Conservation (phyloP, 2,888 invertebrate species). For the Nipponacmea schrenckii region DNA sequence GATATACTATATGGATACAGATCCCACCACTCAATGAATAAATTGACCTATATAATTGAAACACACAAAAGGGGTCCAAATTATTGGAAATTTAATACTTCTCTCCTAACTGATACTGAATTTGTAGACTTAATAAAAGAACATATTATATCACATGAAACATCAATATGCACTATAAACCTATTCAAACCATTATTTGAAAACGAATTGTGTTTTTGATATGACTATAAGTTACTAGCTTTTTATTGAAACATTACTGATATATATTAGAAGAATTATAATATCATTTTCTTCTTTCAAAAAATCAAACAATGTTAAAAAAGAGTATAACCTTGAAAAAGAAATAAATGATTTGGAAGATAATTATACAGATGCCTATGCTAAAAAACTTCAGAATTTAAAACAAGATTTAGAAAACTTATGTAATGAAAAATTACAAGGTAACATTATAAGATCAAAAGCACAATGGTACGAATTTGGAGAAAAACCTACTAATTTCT, state of each 20-base stretch:
- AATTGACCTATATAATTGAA: constrained; percentile 4
- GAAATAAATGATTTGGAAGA: too few relatives aligned
- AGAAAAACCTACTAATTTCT: too few relatives aligned
- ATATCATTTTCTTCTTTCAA: constrained; percentile 7
- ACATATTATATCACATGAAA: not conserved
- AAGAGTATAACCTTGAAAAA: too few relatives aligned
- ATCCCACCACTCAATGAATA: constrained; percentile 12
- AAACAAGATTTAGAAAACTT: constrained; percentile 11
- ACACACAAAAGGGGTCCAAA: too few relatives aligned
- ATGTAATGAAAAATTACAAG: constrained; percentile 9
- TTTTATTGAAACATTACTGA: too few relatives aligned
- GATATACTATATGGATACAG: constrained; percentile 11
- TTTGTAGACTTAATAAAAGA: constrained; percentile 3
- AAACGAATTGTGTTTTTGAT: not conserved
- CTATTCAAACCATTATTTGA: not conserved
- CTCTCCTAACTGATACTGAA: constrained; percentile 4
- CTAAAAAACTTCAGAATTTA: too few relatives aligned
- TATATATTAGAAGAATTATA: constrained; percentile 8
- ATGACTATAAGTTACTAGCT: not conserved
- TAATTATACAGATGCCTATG: too few relatives aligned
- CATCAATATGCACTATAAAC: not conserved
- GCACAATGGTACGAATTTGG: too few relatives aligned
- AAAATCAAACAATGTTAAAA: not conserved
- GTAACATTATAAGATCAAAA: constrained; percentile 16
- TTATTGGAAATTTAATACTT: constrained; percentile 21